These are phyloP conservation scores for Drosophila watanabei DNA, from an alignment of 1,140 invertebrate genomes.

Conservation along the genomic window DNA sequence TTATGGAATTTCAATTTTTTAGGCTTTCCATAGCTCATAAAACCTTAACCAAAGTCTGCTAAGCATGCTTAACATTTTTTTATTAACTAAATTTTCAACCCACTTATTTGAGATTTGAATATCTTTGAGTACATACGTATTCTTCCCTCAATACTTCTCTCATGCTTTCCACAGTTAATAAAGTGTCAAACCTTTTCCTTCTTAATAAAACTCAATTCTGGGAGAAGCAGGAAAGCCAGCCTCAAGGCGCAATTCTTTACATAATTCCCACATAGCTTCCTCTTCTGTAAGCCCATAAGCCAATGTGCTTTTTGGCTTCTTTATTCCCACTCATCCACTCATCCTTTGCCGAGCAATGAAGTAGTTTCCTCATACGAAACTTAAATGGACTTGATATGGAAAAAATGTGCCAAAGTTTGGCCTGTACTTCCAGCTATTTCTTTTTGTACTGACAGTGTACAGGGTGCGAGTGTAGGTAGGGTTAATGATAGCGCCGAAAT, in stretches of 20 bases:
- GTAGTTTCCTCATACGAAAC: slow-evolving; percentile 39
- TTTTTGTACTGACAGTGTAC: neutral
- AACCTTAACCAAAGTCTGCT: neutral
- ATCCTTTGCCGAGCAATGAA: slow-evolving; percentile 8
- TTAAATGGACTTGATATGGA: slow-evolving; percentile 32
- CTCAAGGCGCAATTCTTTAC: slow-evolving; percentile 16
- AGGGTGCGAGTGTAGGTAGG: neutral
- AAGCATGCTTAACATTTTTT: neutral
- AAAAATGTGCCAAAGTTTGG: slow-evolving; percentile 47
- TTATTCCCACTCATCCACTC: slow-evolving; percentile 14
- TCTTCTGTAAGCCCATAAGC: slow-evolving; percentile 12
- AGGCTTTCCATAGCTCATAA: neutral
- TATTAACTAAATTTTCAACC: neutral
- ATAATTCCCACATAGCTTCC: slow-evolving; percentile 6
- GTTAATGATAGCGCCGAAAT: slow-evolving; percentile 39
- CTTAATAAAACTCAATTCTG: slow-evolving; percentile 17
- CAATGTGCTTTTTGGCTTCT: slow-evolving; percentile 17
- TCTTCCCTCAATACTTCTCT: neutral
- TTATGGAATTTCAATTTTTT: neutral
- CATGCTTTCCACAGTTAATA: neutral
- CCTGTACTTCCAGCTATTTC: slow-evolving; percentile 19
- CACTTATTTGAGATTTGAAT: no score
- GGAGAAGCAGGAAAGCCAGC: neutral
- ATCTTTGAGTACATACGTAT: no score
- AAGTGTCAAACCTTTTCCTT: neutral